A percentile compares a stretch with the other conserved stretches of the same genome.
Conservation (phyloP, 2,113 vertebrate species). For the Macroglossus sobrinus region DNA sequence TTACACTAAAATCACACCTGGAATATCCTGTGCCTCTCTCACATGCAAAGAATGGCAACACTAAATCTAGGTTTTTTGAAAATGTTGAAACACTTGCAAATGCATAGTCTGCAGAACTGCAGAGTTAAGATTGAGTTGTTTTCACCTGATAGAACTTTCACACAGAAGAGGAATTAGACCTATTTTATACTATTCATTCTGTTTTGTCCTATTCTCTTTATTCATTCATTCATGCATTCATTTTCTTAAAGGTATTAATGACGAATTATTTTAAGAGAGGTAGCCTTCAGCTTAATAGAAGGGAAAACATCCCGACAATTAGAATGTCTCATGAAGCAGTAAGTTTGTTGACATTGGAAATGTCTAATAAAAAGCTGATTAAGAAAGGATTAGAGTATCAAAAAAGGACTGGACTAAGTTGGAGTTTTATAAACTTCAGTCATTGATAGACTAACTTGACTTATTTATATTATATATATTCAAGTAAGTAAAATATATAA, state of each 20-base stretch:
- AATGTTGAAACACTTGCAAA: background rate
- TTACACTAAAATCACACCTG: slow-evolving; percentile 13
- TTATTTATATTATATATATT: slow-evolving; percentile 35
- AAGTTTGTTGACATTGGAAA: slow-evolving; percentile 31
- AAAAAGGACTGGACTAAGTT: background rate
- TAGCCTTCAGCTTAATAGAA: background rate
- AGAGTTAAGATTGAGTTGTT: background rate
- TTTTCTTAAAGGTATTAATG: slow-evolving; percentile 28
- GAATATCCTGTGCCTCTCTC: background rate
- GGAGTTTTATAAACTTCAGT: slow-evolving; percentile 38
- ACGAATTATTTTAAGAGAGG: background rate
- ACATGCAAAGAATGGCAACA: background rate
- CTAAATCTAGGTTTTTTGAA: background rate
- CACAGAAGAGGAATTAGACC: background rate
- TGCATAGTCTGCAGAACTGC: background rate
- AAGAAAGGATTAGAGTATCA: slow-evolving; percentile 27
- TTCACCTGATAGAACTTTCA: background rate
- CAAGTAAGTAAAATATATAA: slow-evolving; percentile 11
- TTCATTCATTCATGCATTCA: background rate
- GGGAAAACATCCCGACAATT: background rate
- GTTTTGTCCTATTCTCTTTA: background rate
- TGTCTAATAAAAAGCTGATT: background rate
- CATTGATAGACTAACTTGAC: slow-evolving; percentile 15
- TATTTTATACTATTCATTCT: background rate
- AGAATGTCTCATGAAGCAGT: background rate